Evolutionary conservation across 2,797 vertebrate genomes (phyloP).

Genomic region (Pampus argenteus): DNA sequence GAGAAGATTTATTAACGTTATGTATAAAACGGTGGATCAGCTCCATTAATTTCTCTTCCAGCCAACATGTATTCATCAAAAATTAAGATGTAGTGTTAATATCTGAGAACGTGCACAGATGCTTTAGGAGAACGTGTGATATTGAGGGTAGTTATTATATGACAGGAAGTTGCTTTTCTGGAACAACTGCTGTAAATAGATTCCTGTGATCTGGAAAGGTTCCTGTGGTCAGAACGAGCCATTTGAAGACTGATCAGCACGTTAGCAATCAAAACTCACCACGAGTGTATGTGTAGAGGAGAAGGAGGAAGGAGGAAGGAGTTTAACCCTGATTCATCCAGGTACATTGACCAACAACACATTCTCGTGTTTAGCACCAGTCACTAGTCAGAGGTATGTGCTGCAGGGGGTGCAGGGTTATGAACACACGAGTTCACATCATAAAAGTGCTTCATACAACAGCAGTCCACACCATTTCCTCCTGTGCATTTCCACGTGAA

Average conservation of each 20-base stretch:
- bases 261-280: constrained; percentile 36
- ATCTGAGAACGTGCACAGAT: no score
- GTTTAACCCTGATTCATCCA: constrained; percentile 49
- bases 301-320: neutral
- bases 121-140: neutral
- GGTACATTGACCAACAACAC: constrained; percentile 44
- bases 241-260: constrained; percentile 39
- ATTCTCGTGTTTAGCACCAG: constrained; percentile 24
- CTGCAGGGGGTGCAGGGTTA: constrained; percentile 24
- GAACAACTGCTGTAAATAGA: neutral
- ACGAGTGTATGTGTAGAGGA: constrained; percentile 9
- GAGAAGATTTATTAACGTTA: no score
- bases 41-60: no score
- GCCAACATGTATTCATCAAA: no score
- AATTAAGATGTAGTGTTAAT: no score
- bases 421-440: constrained; percentile 42
- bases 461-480: constrained; percentile 11
- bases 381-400: constrained; percentile 19
- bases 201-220: neutral
- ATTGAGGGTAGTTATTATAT: neutral
- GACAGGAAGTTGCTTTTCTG: neutral
- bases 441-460: constrained; percentile 39
- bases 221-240: constrained; percentile 15
- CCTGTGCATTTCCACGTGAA: constrained; percentile 29
- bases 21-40: no score